phyloP scores from a whole-genome alignment of 2,888 invertebrate species.

The Eupithecia inturbata region DNA sequence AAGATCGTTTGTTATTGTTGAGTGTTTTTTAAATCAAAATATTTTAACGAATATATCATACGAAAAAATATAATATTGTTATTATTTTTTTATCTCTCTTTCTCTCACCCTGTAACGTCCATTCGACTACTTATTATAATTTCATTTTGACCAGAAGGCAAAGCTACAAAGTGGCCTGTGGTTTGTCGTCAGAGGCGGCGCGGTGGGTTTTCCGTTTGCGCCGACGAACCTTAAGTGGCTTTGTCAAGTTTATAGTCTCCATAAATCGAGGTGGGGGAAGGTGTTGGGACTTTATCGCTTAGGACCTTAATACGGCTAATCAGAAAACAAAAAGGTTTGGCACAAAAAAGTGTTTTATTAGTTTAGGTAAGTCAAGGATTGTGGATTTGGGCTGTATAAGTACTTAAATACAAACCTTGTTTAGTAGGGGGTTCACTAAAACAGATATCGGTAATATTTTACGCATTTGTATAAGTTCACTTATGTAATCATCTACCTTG shows the following conservation, averaged over 20 bases:
- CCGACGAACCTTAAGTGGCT: constrained; percentile 49
- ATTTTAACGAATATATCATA: neutral
- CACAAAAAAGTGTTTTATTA: neutral
- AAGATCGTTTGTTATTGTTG: no score
- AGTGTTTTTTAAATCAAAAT: no score
- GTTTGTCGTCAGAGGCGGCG: neutral
- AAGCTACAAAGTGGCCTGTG: neutral
- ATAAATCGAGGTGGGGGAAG: constrained; percentile 47
- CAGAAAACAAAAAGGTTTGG: constrained; percentile 9
- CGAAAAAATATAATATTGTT: no score
- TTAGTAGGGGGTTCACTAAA: neutral
- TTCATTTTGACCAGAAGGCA: neutral
- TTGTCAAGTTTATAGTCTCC: constrained; percentile 57
- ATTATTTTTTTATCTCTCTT: neutral
- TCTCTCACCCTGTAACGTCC: neutral
- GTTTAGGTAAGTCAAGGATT: neutral
- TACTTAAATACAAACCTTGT: neutral
- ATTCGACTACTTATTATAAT: neutral
- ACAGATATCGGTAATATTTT: neutral
- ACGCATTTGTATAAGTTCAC: neutral
- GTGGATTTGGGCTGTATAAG: neutral
- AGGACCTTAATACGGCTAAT: constrained; percentile 12
- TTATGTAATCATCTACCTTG: neutral
- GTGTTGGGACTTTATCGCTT: constrained; percentile 15
- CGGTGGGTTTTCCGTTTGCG: neutral